A percentile compares a stretch with the other conserved stretches of the same genome.
phyloP scores from a whole-genome alignment of 2,888 invertebrate genomes.

The Hymenopus coronatus region DNA sequence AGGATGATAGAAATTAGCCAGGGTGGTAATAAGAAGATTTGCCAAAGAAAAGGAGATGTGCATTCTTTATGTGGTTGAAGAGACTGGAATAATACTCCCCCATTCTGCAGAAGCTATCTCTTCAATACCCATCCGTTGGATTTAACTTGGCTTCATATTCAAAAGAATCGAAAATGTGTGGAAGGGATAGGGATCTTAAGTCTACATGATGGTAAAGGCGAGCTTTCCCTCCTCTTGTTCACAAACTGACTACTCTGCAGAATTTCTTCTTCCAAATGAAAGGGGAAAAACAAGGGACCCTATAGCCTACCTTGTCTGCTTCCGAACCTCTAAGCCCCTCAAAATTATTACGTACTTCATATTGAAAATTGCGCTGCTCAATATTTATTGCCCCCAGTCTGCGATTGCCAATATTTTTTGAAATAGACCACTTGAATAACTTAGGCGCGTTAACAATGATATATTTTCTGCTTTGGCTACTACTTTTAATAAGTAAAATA shows the following conservation, averaged over 20 bases:
- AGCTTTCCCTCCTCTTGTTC: not conserved
- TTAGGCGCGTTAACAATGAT: too few relatives aligned
- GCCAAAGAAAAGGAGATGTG: not conserved
- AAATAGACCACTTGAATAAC: too few relatives aligned
- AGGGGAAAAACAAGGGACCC: not conserved
- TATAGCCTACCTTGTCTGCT: not conserved
- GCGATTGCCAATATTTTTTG: too few relatives aligned
- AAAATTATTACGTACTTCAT: not conserved
- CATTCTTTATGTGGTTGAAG: not conserved
- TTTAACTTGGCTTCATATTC: constrained; percentile 22
- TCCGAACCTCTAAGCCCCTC: not conserved
- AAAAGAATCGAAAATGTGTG: constrained; percentile 16
- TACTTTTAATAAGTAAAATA: too few relatives aligned
- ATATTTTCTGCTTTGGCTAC: too few relatives aligned
- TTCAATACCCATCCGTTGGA: constrained; percentile 10
- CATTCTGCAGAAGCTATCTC: not conserved
- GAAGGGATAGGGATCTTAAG: constrained; percentile 4
- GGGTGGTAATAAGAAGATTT: not conserved
- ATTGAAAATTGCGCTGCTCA: too few relatives aligned
- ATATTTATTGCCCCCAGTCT: too few relatives aligned
- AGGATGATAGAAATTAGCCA: not conserved
- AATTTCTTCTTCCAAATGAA: not conserved
- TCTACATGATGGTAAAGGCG: constrained; percentile 17
- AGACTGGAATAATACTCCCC: not conserved
- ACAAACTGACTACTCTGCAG: not conserved